These are phyloP conservation scores for Acrocera orbiculus DNA, from an alignment of 2,888 invertebrate genomes.

Conservation along the genomic window DNA sequence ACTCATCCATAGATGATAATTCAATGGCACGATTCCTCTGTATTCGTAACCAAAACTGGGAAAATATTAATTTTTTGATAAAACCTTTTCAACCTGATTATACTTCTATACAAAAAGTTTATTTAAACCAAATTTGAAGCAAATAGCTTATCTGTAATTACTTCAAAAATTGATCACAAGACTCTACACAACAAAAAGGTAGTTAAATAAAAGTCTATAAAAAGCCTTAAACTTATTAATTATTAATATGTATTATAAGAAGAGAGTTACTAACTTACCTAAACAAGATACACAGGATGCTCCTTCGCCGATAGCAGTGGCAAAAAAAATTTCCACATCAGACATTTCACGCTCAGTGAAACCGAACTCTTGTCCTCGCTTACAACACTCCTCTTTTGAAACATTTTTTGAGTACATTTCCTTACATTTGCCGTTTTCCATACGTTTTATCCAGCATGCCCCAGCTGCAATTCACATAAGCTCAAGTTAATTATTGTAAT, in stretches of 20 bases:
- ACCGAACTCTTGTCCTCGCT: constrained; percentile 27
- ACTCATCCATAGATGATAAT: too few species aligned
- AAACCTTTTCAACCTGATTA: too few species aligned
- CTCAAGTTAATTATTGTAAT: too few species aligned
- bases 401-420: constrained; percentile 59
- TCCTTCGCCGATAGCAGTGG: constrained; percentile 27
- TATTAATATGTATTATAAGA: not conserved
- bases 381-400: constrained; percentile 62
- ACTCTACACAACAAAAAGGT: too few species aligned
- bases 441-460: constrained; percentile 73
- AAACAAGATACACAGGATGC: constrained; percentile 28
- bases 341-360: constrained; percentile 29
- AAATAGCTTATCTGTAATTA: too few species aligned
- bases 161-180: too few species aligned
- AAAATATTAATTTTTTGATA: too few species aligned
- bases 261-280: constrained; percentile 17
- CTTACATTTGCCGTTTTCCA: constrained; percentile 66
- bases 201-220: not conserved
- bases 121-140: too few species aligned
- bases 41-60: too few species aligned
- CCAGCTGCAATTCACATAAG: constrained; percentile 51
- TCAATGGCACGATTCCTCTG: too few species aligned
- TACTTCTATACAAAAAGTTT: too few species aligned
- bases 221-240: not conserved
- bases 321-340: constrained; percentile 29